Evolutionary conservation across 2,113 vertebrate species (phyloP).

Genomic region (Perognathus longimembris): DNA sequence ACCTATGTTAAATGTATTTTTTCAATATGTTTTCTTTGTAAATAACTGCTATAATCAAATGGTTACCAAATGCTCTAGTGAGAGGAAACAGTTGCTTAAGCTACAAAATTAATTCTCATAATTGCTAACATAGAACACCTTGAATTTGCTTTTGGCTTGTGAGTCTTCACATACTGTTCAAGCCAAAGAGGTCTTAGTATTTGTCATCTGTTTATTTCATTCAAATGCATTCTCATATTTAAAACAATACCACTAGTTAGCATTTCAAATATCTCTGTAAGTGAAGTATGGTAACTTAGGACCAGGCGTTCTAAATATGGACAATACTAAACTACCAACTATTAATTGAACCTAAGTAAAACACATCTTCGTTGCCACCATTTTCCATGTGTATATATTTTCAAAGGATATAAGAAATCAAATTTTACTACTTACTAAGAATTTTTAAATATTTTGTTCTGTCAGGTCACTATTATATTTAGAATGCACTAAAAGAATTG

Average conservation of each 20-base stretch:
- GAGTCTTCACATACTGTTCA: conserved; percentile 11
- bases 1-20: background rate
- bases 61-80: background rate
- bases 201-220: conserved; percentile 47
- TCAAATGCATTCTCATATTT: conserved; percentile 41
- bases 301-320: background rate
- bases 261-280: conserved; percentile 6
- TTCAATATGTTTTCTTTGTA: background rate
- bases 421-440: conserved; percentile 42
- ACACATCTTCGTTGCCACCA: background rate
- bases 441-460: conserved; percentile 46
- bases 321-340: background rate
- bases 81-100: background rate
- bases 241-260: conserved; percentile 45
- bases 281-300: background rate
- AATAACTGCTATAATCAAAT: conserved; percentile 48
- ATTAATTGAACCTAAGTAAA: background rate
- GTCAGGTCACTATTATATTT: conserved; percentile 17
- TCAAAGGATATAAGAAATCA: conserved; percentile 12
- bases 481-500: conserved; percentile 36
- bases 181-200: conserved; percentile 43
- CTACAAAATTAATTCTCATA: conserved; percentile 44
- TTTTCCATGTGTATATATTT: conserved; percentile 58
- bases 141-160: conserved; percentile 12
- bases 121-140: background rate